Evolutionary conservation across 2,888 invertebrate species (phyloP).

Genomic region (Rhyacophila evoluta): DNA sequence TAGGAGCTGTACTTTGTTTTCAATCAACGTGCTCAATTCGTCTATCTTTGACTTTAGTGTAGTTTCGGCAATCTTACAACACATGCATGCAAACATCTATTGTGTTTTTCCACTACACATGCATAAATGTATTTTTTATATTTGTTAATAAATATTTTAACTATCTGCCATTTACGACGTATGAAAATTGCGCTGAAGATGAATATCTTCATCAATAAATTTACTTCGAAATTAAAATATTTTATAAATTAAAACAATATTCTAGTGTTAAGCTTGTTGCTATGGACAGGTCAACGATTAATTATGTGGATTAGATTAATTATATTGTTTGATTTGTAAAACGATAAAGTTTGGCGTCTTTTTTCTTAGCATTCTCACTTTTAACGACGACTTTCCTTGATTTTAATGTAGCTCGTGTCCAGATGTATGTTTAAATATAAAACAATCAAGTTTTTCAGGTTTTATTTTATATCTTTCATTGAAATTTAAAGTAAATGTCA

Average conservation of each 20-base stretch:
- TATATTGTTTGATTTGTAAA: neutral
- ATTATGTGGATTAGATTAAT: neutral
- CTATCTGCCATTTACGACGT: no score
- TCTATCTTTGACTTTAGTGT: no score
- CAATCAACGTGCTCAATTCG: no score
- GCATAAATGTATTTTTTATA: no score
- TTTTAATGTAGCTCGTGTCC: neutral
- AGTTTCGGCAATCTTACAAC: no score
- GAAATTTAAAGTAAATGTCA: neutral
- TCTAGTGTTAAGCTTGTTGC: neutral
- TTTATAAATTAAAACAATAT: neutral
- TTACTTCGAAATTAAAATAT: neutral
- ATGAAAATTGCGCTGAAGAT: no score
- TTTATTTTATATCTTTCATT: slow-evolving; percentile 8
- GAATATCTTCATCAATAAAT: neutral
- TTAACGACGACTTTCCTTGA: slow-evolving; percentile 1
- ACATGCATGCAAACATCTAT: no score
- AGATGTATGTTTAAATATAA: neutral
- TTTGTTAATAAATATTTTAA: no score
- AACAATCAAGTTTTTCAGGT: slow-evolving; percentile 5
- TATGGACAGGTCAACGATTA: neutral
- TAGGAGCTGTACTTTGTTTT: no score
- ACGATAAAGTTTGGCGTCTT: neutral
- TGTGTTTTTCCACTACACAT: no score
- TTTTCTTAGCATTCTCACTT: neutral